Base-by-base conservation (phyloP, 2,113 vertebrate species). In the Melozone crissalis region DNA sequence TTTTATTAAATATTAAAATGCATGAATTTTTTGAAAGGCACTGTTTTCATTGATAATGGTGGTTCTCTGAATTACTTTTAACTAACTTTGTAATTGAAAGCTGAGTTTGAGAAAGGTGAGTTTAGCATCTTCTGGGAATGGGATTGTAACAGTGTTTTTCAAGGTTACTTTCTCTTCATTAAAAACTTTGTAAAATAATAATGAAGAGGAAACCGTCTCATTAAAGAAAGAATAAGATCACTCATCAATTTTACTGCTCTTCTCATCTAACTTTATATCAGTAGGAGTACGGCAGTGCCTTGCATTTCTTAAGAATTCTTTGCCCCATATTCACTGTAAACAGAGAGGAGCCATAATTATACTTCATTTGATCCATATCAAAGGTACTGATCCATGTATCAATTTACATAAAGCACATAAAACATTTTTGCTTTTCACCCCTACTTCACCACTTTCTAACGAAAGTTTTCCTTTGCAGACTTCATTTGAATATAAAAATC, bases 321-420 rank as follows among this genome's bases (percentile, higher is more conserved):
- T 90, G 90, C 90, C 87, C 95, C 90, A 84, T 51, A 95, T 94
- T 97, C 94, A 85, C 86, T 91, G 95, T 97, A 98, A 98, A 97
- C 96, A 97, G 96, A 97, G 94, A 96, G 81, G 86, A 97, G 73
- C 76, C 93, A 96, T 96, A 97, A 98, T 98, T 97, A 98, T 71
- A 78, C 92, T 90, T 95, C 95, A 97, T 98, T 98, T 98, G 98
- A 98, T 98, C 97, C 97, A 96, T 97, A 98, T 98, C 98, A 98
- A 98, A 98, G 97, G 95, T 97, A 96, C 95, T 97, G 96, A 98
- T 98, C 96, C 97, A 93, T 97, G 95, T 96, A 97, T 98, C 90
- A 90, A 98, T 98, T 98, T 98, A 98, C 97, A 98, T 98, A 98
- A 97, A 97, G 96, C 96, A 96, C 96, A 97, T 97, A 95, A 97